Conservation (phyloP, 2,888 invertebrate genomes). For the Caenorhabditis plicata region DNA sequence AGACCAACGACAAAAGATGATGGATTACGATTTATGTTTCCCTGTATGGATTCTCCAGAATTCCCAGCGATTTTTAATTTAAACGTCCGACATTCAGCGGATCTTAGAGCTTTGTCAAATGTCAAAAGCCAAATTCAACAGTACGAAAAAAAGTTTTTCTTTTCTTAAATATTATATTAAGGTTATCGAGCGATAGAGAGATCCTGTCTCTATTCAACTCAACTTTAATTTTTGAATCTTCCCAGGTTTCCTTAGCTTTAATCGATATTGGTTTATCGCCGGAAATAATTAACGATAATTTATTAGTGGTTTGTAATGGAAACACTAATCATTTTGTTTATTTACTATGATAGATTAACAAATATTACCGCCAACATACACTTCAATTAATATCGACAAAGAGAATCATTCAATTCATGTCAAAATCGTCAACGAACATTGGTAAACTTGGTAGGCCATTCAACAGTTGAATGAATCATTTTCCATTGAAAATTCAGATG, state of each 20-base stretch:
- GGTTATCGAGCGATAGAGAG: too few species aligned
- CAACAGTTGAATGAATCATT: not conserved
- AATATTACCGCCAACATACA: constrained; percentile 11
- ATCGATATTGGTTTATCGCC: constrained; percentile 9
- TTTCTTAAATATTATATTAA: not conserved
- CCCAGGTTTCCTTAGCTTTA: constrained; percentile 16
- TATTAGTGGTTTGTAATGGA: not conserved
- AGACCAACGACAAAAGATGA: constrained; percentile 6
- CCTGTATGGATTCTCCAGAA: constrained; percentile 32
- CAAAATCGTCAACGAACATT: constrained; percentile 10
- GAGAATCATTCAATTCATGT: constrained; percentile 26
- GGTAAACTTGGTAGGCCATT: constrained; percentile 21
- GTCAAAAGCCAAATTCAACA: constrained; percentile 18
- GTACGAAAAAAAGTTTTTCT: constrained; percentile 6
- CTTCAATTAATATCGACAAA: constrained; percentile 15
- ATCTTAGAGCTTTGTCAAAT: constrained; percentile 21
- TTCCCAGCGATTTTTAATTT: constrained; percentile 33
- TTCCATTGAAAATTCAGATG: constrained; percentile 14
- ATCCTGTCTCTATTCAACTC: constrained; percentile 18
- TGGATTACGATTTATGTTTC: constrained; percentile 30
- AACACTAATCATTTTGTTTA: not conserved
- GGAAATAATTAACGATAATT: constrained; percentile 12
- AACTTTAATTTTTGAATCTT: constrained; percentile 9
- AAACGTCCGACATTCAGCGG: constrained; percentile 19
- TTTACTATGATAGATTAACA: constrained; percentile 16